Evolutionary conservation across 2,113 vertebrate species (phyloP), one percentile per base, ranked within the genome.

Genomic region (Lophura nycthemera): DNA sequence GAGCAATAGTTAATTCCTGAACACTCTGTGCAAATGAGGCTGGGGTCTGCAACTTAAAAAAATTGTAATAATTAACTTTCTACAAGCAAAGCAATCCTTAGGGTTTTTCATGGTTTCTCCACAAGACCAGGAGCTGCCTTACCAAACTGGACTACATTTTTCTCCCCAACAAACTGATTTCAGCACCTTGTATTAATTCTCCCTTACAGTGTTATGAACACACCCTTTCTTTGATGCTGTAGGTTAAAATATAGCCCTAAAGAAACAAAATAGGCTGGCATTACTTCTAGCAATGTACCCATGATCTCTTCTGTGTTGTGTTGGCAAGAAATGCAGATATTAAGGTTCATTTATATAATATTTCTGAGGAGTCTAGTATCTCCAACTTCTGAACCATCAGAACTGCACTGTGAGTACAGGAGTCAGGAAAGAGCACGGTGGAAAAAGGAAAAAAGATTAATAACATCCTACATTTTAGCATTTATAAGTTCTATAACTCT

Each of bases 11-110:
- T 97, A 99, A 96, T 96, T 99, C 99, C 97, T 99, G 99, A 90
- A 99, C 99, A 92, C 99, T 99, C 97, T 99, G 99, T 88, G 99
- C 99, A 98, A 99, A 99, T 1, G 99, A 99, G 56, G 99, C 99
- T 63, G 99, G 99, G 72, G 99, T 99, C 98, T 99, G 99, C 98
- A 99, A 98, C 99, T 99, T 97, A 93, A 94, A 85, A 78, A 87
- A 96, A 96, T 91, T 24, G 76, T 43, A 91, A 95, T 96, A 61
- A 97, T 98, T 97, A 96, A 97, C 95, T 96, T 97, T 83, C 77
- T 74, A 97, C 84, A 92, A 52, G 56, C 45, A 77, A 83, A 70
- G 63, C 14, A 95, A 84, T 63, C 59, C 24, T 94, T 48, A 9
- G 3, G 6, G 7, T 67, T 86, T 80, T 60, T 79, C 29, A 79